Conservation (phyloP, 53 echinoderm and acorn worm species). For the Paracentrotus lividus region DNA sequence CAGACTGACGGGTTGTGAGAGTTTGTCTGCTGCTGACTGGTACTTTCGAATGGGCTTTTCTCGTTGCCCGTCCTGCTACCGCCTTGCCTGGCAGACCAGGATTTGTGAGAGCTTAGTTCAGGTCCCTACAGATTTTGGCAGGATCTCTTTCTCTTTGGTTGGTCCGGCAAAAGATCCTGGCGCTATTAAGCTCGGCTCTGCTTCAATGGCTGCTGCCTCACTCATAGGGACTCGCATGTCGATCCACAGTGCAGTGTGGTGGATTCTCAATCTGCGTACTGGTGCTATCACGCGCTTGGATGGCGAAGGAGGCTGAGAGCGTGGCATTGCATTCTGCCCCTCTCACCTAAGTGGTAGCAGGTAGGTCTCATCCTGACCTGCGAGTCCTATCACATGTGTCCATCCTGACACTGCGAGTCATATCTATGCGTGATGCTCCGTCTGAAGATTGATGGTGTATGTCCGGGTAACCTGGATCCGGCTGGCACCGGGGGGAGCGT, state of each 20-base stretch:
- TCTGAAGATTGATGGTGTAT: constrained; percentile 83
- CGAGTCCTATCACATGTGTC: constrained; percentile 96
- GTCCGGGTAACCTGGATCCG: constrained; percentile 70
- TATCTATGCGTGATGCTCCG: constrained; percentile 87
- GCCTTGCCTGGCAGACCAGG: constrained; percentile 34
- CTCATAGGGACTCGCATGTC: constrained; percentile 64
- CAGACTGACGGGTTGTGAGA: constrained; percentile 77
- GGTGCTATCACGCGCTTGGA: constrained; percentile 81
- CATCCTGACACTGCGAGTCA: too few relatives aligned
- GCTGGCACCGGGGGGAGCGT: too few relatives aligned
- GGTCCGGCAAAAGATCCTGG: neutral
- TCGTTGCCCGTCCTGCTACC: constrained; percentile 15
- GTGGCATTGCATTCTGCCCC: constrained; percentile 84
- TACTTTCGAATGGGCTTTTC: constrained; percentile 46
- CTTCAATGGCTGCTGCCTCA: constrained; percentile 79
- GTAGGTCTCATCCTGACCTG: constrained; percentile 80
- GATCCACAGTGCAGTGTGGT: constrained; percentile 77
- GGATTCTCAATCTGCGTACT: constrained; percentile 78
- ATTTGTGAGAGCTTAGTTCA: constrained; percentile 63
- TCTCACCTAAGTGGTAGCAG: constrained; percentile 80
- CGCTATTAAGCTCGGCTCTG: constrained; percentile 64
- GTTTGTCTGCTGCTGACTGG: constrained; percentile 73
- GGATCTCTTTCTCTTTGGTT: constrained; percentile 40
- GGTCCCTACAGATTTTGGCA: neutral
- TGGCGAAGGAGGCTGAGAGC: constrained; percentile 74